Percentiles rank a stretch among this genome's conserved stretches.
Evolutionary conservation across 2,797 vertebrate species (phyloP).

Genomic region (Oreonectes daqikongensis): DNA sequence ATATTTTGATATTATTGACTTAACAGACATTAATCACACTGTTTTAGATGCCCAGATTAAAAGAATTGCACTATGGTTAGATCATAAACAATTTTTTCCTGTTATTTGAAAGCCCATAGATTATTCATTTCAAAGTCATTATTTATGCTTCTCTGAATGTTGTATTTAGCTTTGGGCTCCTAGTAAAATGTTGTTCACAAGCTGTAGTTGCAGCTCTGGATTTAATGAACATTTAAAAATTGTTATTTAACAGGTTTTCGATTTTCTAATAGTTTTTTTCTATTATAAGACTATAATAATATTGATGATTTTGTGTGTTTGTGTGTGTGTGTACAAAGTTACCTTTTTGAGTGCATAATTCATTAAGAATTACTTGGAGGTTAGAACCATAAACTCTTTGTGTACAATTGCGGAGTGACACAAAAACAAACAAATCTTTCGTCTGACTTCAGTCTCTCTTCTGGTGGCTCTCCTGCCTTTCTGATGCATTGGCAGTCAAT

Average conservation of each 20-base stretch:
- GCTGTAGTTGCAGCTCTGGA: background rate
- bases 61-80: background rate
- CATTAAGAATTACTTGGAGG: too few species aligned
- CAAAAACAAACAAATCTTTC: constrained; percentile 23
- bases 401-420: constrained; percentile 45
- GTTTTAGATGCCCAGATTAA: background rate
- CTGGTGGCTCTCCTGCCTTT: constrained; percentile 43
- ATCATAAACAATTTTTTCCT: background rate
- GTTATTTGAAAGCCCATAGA: background rate
- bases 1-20: background rate
- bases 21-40: background rate
- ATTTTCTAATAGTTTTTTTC: too few species aligned
- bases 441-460: constrained; percentile 40
- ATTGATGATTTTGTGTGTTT: too few species aligned
- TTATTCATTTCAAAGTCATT: background rate
- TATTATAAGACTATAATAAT: too few species aligned
- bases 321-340: too few species aligned
- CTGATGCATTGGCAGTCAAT: constrained; percentile 46
- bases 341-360: too few species aligned
- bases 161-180: background rate
- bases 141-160: background rate
- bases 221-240: background rate
- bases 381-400: background rate
- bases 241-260: background rate
- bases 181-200: background rate